Conservation (phyloP, 2,797 vertebrate genomes). For the Furcifer pardalis region DNA sequence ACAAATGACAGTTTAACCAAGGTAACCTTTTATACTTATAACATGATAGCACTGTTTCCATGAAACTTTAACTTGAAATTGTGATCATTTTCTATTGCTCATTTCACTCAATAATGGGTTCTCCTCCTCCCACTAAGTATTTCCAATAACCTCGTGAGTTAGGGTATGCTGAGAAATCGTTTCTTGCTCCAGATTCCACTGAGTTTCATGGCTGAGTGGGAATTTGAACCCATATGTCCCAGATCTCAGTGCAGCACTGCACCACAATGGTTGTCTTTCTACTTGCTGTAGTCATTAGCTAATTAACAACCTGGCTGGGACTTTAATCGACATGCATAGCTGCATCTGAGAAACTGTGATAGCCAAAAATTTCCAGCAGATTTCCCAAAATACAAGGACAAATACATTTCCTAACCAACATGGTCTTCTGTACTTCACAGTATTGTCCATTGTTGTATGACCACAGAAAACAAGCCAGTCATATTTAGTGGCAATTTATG, state of each 20-base stretch:
- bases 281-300: background rate
- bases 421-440: background rate
- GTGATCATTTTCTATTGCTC: background rate
- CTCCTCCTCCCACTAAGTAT: too few relatives aligned
- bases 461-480: constrained; percentile 43
- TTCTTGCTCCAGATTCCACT: too few relatives aligned
- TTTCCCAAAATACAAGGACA: background rate
- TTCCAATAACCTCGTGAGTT: too few relatives aligned
- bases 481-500: constrained; percentile 45
- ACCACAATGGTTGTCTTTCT: background rate
- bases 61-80: background rate
- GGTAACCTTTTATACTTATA: background rate
- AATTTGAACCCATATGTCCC: too few relatives aligned
- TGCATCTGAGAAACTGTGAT: background rate
- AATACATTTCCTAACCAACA: background rate
- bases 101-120: too few relatives aligned
- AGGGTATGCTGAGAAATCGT: too few relatives aligned
- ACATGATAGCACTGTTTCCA: background rate
- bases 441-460: constrained; percentile 7
- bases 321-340: background rate
- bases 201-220: too few relatives aligned
- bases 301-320: background rate
- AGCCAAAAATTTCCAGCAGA: background rate
- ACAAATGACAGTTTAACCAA: background rate
- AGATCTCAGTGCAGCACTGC: background rate